Base-by-base conservation (phyloP, 2,797 vertebrate genomes). In the Enteromius mattozi region DNA sequence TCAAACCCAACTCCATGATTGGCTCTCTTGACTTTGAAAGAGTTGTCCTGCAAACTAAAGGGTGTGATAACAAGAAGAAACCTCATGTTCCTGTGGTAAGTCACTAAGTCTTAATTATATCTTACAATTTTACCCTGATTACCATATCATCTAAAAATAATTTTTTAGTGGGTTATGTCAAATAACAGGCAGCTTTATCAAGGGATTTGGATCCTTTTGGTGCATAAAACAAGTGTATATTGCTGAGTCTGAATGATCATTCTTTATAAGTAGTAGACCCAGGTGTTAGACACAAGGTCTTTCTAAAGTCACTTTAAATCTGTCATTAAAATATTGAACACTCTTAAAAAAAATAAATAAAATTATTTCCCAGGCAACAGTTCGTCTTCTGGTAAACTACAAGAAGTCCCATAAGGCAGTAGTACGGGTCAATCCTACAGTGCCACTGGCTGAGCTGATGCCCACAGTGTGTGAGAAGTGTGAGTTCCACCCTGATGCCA, bases 311-410 rank as follows among this genome's bases (percentile, higher is more conserved):
- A 56, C 21, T 14, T 35, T 76, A 7, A 21, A 56, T 12, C 49
- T 37, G 33, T 47, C 17, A 66, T 49, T 19, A 16, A 78, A 35
- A 51, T 6, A 8, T 33, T 35, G 9, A 42, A 30, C 16, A 8
- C 10, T 45, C 13, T 30, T 42, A 42, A 42, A 42, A 42, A 27
- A 69, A 33, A 2, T 33, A 33, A 71, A 21, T 59, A 78, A 27
- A 78, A 27, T 27, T 27, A 86, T 86, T 33, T 92, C 92, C 83
- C 90, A 99, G 98, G 96, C 96, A 80, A 98, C 97, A 0, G 96
- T 99, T 0, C 96, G 98, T 71, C 95, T 99, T 66, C 92, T 99
- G 84, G 94, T 99, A 89, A 98, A 98, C 94, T 99, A 99, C 94
- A 98, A 95, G 86, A 96, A 92, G 91, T 96, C 96, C 9, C 96